Evolutionary conservation across 2,888 invertebrate species (phyloP).

Genomic region (Megaustenia siamemsis): DNA sequence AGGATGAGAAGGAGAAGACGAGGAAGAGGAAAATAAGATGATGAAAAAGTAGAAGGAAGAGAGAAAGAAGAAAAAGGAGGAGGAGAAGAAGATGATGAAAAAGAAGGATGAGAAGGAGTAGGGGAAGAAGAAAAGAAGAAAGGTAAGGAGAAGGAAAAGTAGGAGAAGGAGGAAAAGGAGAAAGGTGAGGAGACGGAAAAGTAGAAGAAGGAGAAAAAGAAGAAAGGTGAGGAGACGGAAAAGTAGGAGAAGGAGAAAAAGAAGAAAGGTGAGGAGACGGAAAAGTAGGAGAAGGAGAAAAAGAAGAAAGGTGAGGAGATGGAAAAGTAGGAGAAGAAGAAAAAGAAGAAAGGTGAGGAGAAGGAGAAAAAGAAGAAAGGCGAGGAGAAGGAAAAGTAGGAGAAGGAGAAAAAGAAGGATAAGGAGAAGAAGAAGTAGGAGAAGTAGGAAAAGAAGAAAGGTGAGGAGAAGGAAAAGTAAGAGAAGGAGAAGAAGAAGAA

Average conservation of each 20-base stretch:
- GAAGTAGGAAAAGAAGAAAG: no score
- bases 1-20: no score
- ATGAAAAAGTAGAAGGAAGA: no score
- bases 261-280: not conserved
- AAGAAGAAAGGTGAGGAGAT: not conserved
- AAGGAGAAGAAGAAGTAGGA: no score
- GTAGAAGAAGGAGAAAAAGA: not conserved
- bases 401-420: no score
- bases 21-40: no score
- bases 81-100: not conserved
- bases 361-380: not conserved
- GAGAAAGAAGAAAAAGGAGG: not conserved
- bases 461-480: no score
- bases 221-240: not conserved
- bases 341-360: not conserved
- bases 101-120: no score
- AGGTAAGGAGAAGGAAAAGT: not conserved
- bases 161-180: no score
- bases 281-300: not conserved
- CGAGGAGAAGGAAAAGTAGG: no score
- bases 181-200: not conserved
- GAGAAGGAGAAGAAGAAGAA: not conserved
- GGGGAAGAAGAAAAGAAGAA: no score
- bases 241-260: not conserved
- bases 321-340: no score